Evolutionary conservation across 2,113 vertebrate species (phyloP), one percentile per base, ranked within the genome.

Genomic region (Nicator chloris): DNA sequence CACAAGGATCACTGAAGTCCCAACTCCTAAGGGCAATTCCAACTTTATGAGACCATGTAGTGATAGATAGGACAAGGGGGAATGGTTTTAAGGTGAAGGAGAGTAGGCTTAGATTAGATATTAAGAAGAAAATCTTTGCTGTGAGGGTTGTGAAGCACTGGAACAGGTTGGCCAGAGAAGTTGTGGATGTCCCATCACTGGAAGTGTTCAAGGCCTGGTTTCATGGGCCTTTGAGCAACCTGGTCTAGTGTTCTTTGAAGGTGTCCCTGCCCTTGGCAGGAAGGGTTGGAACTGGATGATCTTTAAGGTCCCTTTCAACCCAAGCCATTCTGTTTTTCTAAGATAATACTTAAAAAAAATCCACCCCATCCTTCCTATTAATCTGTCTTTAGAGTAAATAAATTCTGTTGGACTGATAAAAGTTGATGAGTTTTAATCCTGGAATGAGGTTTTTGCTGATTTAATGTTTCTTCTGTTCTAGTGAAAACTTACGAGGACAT

Each of bases 401-500:
- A 54, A 44, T 82, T 84, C 14, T 49, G 1, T 51, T 82, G 28
- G 35, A 22, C 64, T 92, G 45, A 57, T 77, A 60, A 89, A 63
- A 57, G 24, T 21, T 76, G 30, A 15, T 86, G 21, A 42, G 9
- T 66, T 88, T 94, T 92, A 80, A 70, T 79, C n/a, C 15, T 60
- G 45, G 33, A 92, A 79, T 4, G 9, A 51, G 7, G 3, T 7
- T 83, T 83, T 75, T 73, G 21, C 19, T 92, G 26, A 73, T 80
- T 24, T 42, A 37, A 9, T 83, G 10, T 86, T 95, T 95, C 50
- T 92, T 87, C 35, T 9, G 15, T 88, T 95, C 56, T 92, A 99
- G 99, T 99, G 81, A 99, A 99, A 98, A 99, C 98, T 1, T 99
- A 99, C 1, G 99, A 99, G 96, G 98, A 98, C 87, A 99, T 99